Evolutionary conservation across 2,113 vertebrate genomes (phyloP), one percentile per base, ranked within the genome.

Genomic region (Chascanopsetta lugubris): DNA sequence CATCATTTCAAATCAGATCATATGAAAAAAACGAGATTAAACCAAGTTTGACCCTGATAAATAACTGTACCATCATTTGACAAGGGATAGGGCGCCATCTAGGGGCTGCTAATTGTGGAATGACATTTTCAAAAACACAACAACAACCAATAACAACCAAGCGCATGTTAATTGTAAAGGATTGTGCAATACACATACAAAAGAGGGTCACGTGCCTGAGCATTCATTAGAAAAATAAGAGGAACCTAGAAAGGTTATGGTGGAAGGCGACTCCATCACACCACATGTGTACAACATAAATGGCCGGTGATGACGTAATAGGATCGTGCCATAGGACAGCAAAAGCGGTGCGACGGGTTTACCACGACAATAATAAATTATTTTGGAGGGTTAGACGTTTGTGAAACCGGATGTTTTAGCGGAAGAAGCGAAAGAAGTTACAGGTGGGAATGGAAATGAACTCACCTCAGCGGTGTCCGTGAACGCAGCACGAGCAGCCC

Each of bases 391-490:
- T n/a, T 15, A 17, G 34, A 13, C 15, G 34, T 36, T 36, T 15
- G 13, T 36, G 34, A 36, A 11, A 13, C 13, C 13, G 15, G 13
- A 15, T 36, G 34, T 36, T 15, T 17, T 17, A 11, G 15, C 34
- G 12, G 34, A 5, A 15, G 34, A 15, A n/a, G n/a, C n/a, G 34
- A 15, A 2, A 1, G 12, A 38, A 15, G 13, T 38, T 38, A 5
- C 13, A 38, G 34, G 15, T 38, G 34, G 2, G 13, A 34, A 34
- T 13, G 13, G 10, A 15, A 5, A 38, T 1, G 15, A 15, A 86
- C 87, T 86, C 70, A 89, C 87, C 87, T 48, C 61, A 34, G 66
- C 32, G 6, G 17, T 40, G 78, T 67, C 69, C 74, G 57, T 56
- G 58, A 60, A 50, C 21, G 45, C 50, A 24, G 38, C 45, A 34